These are phyloP conservation scores for Nudaria mundana DNA, from an alignment of 2,888 invertebrate species.

Conservation along the genomic window DNA sequence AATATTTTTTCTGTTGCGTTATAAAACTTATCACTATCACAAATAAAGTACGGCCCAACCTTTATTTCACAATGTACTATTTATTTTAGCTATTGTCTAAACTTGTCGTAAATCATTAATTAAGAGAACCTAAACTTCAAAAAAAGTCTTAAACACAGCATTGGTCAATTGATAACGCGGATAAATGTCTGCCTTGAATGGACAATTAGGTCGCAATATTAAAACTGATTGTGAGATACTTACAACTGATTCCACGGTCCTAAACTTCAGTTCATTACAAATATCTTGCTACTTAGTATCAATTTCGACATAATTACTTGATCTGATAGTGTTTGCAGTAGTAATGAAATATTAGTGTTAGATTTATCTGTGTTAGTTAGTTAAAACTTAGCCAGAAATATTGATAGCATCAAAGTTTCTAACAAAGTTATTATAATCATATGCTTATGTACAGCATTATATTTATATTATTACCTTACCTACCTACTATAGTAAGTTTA, in stretches of 20 bases:
- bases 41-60: not conserved
- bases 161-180: conserved; percentile 2
- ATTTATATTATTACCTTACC: no score
- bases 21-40: not conserved
- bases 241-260: conserved; percentile 1
- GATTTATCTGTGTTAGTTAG: no score
- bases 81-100: no score
- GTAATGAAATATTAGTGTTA: not conserved
- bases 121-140: not conserved
- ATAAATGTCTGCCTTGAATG: conserved; percentile 2
- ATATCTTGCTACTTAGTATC: not conserved
- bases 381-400: no score
- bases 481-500: no score
- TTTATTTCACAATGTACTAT: not conserved
- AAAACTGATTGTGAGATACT: not conserved
- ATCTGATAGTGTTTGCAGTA: no score
- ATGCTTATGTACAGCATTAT: no score
- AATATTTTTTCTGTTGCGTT: no score
- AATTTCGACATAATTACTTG: not conserved
- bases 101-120: not conserved
- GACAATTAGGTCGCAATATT: conserved; percentile 4
- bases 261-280: not conserved
- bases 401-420: no score
- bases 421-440: no score
- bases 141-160: not conserved